phyloP scores from a whole-genome alignment of 2,113 vertebrate genomes.

The Peromyscus polionotus region DNA sequence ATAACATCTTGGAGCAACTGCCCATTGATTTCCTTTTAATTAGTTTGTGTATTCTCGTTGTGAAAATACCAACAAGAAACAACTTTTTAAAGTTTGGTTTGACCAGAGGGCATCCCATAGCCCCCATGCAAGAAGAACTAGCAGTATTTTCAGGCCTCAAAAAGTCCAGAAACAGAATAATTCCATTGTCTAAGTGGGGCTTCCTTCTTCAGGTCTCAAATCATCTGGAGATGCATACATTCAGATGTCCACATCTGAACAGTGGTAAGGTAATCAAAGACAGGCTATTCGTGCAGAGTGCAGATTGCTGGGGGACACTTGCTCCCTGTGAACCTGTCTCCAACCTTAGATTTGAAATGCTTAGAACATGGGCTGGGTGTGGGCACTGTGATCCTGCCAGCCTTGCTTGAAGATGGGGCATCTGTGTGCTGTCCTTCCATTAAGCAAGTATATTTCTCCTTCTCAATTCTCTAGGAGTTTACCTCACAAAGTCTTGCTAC shows the following conservation, averaged over 20 bases:
- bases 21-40: neutral
- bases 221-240: neutral
- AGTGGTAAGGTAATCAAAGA: no score
- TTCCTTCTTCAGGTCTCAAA: neutral
- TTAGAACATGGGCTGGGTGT: neutral
- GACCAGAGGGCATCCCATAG: neutral
- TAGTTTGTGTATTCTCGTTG: neutral
- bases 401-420: no score
- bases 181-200: neutral
- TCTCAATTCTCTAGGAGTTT: neutral
- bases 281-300: neutral
- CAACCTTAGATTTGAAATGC: neutral
- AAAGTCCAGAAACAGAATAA: neutral
- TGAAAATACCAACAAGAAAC: neutral
- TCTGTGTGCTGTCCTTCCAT: no score
- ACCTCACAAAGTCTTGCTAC: neutral
- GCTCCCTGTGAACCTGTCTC: neutral
- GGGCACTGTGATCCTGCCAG: neutral
- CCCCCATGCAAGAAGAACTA: neutral
- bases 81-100: neutral
- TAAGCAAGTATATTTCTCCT: neutral
- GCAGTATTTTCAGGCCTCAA: neutral
- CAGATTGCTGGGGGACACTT: neutral
- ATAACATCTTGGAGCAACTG: neutral
- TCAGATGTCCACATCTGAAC: neutral